Percentiles rank a stretch among this genome's conserved stretches.
Conservation (phyloP, 2,113 vertebrate genomes). For the Salvator merianae region DNA sequence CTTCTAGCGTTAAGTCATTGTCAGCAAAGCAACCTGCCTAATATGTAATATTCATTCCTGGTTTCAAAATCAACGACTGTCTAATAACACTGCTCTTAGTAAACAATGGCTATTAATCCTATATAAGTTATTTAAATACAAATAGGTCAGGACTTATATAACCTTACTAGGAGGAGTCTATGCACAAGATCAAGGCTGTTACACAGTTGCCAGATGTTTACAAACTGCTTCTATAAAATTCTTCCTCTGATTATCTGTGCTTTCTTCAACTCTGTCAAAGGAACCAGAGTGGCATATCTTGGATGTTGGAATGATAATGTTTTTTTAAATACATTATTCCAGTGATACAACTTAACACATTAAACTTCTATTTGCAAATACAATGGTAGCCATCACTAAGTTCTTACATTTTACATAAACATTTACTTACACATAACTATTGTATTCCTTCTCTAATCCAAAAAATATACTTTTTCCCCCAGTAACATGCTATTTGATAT, state of each 20-base stretch:
- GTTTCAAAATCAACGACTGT: neutral
- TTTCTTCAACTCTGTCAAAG: neutral
- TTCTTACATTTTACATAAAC: no score
- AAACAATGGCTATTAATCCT: neutral
- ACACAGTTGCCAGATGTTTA: neutral
- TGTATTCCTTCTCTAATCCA: neutral
- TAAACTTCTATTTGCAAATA: no score
- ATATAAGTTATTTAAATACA: neutral
- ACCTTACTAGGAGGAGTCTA: slow-evolving; percentile 1
- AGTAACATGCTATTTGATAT: no score
- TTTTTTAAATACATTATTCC: neutral
- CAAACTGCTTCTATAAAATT: neutral
- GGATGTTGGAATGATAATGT: neutral
- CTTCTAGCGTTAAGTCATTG: neutral
- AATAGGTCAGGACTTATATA: neutral
- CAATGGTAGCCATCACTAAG: no score
- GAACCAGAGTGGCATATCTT: neutral
- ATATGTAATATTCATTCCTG: neutral
- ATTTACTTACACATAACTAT: no score
- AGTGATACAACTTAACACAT: no score
- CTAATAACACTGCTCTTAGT: slow-evolving; percentile 1
- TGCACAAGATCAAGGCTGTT: neutral
- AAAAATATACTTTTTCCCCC: no score
- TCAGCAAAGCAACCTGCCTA: neutral
- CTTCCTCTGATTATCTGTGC: neutral